phyloP scores from a whole-genome alignment of 2,113 vertebrate genomes.

The Melierax canorus region DNA sequence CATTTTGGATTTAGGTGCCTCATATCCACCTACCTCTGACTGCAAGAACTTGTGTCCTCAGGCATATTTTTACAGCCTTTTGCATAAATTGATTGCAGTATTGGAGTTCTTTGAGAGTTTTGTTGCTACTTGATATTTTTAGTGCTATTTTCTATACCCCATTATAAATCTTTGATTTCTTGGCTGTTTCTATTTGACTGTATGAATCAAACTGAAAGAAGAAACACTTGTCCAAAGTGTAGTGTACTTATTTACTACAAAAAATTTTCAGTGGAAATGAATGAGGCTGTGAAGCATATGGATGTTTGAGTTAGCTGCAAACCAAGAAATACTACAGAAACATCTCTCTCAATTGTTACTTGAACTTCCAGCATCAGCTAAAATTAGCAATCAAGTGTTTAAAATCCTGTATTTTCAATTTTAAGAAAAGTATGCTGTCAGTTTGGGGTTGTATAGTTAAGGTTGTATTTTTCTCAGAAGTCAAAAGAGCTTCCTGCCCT shows the following conservation, averaged over 20 bases:
- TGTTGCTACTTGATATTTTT: background rate
- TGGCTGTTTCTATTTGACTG: background rate
- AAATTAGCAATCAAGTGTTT: background rate
- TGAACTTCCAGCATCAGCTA: background rate
- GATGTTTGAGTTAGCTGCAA: background rate
- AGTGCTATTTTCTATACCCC: background rate
- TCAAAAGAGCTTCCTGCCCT: background rate
- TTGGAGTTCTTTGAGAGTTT: background rate
- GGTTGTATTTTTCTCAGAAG: background rate
- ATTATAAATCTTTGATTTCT: background rate
- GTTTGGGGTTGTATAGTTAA: background rate
- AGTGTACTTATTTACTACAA: background rate
- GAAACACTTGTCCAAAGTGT: background rate
- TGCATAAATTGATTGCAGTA: background rate
- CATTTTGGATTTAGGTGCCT: background rate
- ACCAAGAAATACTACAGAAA: background rate
- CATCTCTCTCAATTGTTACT: background rate
- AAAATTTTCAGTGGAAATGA: background rate
- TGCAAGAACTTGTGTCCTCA: background rate
- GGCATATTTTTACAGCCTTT: background rate
- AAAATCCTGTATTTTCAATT: background rate
- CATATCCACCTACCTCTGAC: background rate
- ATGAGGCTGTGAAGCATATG: background rate
- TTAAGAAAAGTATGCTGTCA: background rate
- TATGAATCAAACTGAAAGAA: background rate